Percentiles rank a stretch among this genome's conserved stretches.
Conservation (phyloP, 2,797 vertebrate species). For the Hippoglossus hippoglossus region DNA sequence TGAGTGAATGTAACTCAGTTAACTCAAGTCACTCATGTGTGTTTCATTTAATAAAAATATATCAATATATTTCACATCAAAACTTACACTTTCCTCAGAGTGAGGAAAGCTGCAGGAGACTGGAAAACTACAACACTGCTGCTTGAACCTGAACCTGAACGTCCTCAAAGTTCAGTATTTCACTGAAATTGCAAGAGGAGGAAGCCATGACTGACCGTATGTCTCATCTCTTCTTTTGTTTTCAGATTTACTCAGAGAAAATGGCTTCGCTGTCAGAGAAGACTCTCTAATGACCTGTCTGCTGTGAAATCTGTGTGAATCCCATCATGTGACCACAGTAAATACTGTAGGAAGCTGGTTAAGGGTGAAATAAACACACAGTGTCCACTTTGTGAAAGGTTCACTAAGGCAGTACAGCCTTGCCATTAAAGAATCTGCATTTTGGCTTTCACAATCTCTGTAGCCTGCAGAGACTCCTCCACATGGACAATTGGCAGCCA, state of each 20-base stretch:
- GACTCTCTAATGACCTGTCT: slow-evolving; percentile 7
- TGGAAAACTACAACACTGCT: not conserved
- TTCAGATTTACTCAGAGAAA: slow-evolving; percentile 23
- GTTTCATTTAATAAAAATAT: too few species aligned
- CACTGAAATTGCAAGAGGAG: not conserved
- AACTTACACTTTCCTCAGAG: too few species aligned
- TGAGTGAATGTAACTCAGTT: too few species aligned
- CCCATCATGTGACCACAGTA: slow-evolving; percentile 10
- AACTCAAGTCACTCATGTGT: too few species aligned
- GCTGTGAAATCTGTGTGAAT: slow-evolving; percentile 20
- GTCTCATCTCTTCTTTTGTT: not conserved
- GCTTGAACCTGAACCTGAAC: not conserved
- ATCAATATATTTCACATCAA: too few species aligned
- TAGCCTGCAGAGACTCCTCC: not conserved
- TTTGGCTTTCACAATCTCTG: not conserved
- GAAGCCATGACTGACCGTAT: slow-evolving; percentile 4
- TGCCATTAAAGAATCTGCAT: not conserved
- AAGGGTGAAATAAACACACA: slow-evolving; percentile 2
- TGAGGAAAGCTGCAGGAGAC: not conserved
- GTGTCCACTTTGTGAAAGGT: not conserved
- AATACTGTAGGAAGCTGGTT: not conserved
- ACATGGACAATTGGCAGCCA: not conserved
- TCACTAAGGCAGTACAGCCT: not conserved
- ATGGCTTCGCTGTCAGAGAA: slow-evolving; percentile 7
- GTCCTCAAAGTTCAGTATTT: not conserved